phyloP scores from a whole-genome alignment of 2,888 invertebrate genomes.

The Syrista parreyssii region DNA sequence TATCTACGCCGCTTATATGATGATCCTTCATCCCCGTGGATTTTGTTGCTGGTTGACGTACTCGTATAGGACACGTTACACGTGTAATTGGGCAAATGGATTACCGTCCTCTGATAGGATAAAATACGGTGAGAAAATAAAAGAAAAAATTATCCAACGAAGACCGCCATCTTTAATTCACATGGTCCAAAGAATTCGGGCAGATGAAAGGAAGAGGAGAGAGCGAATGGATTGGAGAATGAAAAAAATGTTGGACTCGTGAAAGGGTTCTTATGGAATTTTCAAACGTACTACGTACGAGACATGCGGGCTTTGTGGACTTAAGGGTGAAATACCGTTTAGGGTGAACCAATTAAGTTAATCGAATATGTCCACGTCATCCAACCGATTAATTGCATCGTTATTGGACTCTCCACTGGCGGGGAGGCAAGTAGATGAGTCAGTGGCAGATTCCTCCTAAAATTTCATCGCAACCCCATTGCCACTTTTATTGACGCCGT shows the following conservation, averaged over 20 bases:
- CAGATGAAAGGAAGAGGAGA: no score
- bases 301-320: not conserved
- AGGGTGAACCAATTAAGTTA: not conserved
- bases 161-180: no score
- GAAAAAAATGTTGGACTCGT: not conserved
- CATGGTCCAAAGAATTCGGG: no score
- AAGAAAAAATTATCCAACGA: no score
- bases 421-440: not conserved
- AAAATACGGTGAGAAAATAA: not conserved
- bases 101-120: not conserved
- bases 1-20: not conserved
- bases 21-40: not conserved
- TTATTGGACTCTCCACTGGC: not conserved
- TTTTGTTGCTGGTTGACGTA: not conserved
- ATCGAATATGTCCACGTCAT: not conserved
- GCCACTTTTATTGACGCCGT: not conserved
- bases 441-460: not conserved
- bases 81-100: not conserved
- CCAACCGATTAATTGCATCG: not conserved
- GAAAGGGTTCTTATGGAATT: not conserved
- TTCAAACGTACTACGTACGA: not conserved
- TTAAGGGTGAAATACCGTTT: not conserved
- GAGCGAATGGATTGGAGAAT: not conserved
- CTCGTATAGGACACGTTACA: not conserved
- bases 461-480: not conserved